Evolutionary conservation across 2,888 invertebrate species (phyloP), one percentile per base, ranked within the genome.

Genomic region (Brenthis hecate): DNA sequence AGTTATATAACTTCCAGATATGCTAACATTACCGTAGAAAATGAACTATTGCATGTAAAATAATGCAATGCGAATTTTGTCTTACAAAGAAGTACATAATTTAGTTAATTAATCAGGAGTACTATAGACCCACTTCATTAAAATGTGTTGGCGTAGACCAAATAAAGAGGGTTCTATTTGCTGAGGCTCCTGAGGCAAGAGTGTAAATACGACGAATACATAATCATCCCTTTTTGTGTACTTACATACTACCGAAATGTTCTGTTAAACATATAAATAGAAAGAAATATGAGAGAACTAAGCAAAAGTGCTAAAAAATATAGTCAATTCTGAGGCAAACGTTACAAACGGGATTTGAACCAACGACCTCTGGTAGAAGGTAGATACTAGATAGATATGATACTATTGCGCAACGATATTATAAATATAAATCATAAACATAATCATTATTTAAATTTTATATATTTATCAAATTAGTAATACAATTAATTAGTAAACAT

Each of bases 141-240:
- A 85, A 83, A 82, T 81, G 78, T 81, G 81, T 78, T 80, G 76
- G 74, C 72, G 72, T 71, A 80, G 81, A 78, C 74, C 81, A 85
- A 86, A 85, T 87, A 85, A 81, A 83, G 80, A 81, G 81, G 81
- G 83, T 76, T 81, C 78, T 87, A 83, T 88, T 87, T 87, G 83
- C 75, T 53, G 68, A 74, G 71, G 74, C 74, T 79, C 84, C 86
- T 76, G 77, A 83, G 83, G 85, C 75, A 70, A 71, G 68, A 66
- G 70, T 77, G 56, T 62, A 68, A 65, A 71, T 68, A 65, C 57
- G 51, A 62, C 16, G 56, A 57, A 65, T 67, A 62, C 48, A 62
- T 67, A 51, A 67, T 62, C 56, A 67, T 62, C 56, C 67, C 62
- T 62, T 51, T 55, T 50, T 50, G 60, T 67, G 23, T 67, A 62